Base-by-base conservation (phyloP, 1,140 invertebrate genomes). In the Drosophila truncata region DNA sequence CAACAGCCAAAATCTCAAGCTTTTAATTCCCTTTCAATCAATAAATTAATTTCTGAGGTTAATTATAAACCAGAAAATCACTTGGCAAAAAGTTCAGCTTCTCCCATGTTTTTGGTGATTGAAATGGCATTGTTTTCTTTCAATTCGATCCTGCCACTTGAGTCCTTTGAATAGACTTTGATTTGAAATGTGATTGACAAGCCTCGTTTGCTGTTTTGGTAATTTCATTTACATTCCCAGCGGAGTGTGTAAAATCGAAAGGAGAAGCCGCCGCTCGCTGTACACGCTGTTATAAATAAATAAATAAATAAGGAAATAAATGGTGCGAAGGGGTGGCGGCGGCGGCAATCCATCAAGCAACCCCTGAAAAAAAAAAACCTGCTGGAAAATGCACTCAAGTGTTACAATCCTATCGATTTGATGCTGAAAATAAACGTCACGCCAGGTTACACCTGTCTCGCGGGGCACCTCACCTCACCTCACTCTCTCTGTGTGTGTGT, bases 361-460 rank as follows among this genome's bases (percentile, higher is more conserved):
- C 67, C 35, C 50, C 55, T 58, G 27, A n/a, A 46, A 49, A 58
- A 62, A 20, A n/a, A 46, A 49, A 58, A 62, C 74, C 52, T 65
- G 83, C 52, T 79, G 39, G 25, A 80, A 64, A 82, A 84, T 90
- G 85, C 85, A 90, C 67, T 90, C 78, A 82, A 90, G 78, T 67
- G 85, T 90, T 82, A 90, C 77, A 90, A 82, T 82, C 57, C 70
- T 79, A 90, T 90, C 81, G 85, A 90, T 90, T 90, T 64, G 64
- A 66, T 57, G 78, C 81, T 90, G 73, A 90, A 90, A 85, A 90
- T 88, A 88, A 90, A 75, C 47, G 54, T 54, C 58, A 44, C 39
- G 29, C 18, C 55, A 35, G 29, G 31, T 16, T 23, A 54, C 52
- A 54, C 52, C 52, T 54, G 52, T 54, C 33, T 54, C 52, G 52